Evolutionary conservation across 2,888 invertebrate genomes (phyloP), one percentile per base, ranked within the genome.

Genomic region (Rhagophthalmus giganteus): DNA sequence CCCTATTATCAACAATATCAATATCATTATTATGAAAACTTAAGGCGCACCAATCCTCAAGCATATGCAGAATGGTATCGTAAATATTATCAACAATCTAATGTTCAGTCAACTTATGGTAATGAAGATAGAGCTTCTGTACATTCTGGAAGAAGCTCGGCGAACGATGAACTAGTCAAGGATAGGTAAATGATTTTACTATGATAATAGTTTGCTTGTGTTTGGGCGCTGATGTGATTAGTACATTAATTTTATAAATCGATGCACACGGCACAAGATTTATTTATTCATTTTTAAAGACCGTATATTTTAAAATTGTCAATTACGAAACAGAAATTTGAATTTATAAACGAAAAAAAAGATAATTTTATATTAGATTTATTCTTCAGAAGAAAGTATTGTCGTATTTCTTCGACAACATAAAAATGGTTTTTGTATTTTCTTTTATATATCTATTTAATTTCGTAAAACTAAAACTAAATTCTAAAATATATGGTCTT

Each of bases 81-180:
- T 66, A 87, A 86, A 71, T 86, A 87, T 67, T 82, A 74, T 47
- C 72, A 74, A 42, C 71, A 71, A 54, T 49, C 34, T 44, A 54
- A 39, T 28, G 59, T 61, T 16, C 64, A 62, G 9, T 61, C 63
- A 6, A 61, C 60, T 27, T 71, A 65, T 50, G 69, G 67, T 48
- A 75, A 77, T 6, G 87, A 87, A 63, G 88, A 87, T 59, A 80
- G 88, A 58, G 87, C 84, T 55, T 88, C 88, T 63, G 87, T 88
- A 41, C 90, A 90, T 77, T 90, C 90, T 10, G 91, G 90, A 33
- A 82, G 89, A 61, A 90, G 90, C 75, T 90, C 90, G 53, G 83
- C 87, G 60, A 86, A 87, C 71, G 88, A 86, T 30, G 78, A 76
- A 52, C 48, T 74, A 9, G 63, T 62, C 7, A 83, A 80, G 64